Base-by-base conservation (phyloP, 2,888 invertebrate genomes). In the Philhelius pedissequus region DNA sequence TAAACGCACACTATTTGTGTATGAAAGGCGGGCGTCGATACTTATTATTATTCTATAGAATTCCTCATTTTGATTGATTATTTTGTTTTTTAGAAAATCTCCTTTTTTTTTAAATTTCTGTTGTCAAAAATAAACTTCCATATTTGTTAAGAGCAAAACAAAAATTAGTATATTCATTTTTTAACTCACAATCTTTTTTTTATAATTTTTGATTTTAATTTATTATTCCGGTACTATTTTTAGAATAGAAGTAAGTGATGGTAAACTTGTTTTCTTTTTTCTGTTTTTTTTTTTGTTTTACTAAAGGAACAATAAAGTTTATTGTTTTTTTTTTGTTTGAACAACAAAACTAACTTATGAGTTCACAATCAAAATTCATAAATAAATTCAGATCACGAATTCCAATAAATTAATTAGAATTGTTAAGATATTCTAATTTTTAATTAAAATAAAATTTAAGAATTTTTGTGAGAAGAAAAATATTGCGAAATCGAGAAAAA, bases 251-350 rank as follows among this genome's bases (percentile, higher is more conserved):
- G 3, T 5, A 13, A 35, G 73, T 62, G 64, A 70, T 69, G 45
- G 45, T 50, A 64, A 80, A 80, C 75, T 62, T 32, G 69, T 75
- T 70, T 40, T 70, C 40, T 11, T 22, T 48, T 22, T 56, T 35
- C 15, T 56, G 38, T 62, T 8, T 43, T n/a, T 38, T n/a, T 35
- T 13, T 3, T 3, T 35, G 13, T 8, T 4, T 35, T 35, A 35
- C 8, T 35, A 35, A 3, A 32, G 13, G n/a, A n/a, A n/a, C n/a
- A n/a, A n/a, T 13, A 4, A 35, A 35, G 18, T 18, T 43, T 43
- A 20, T 43, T 43, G n/a, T 43, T 43, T 43, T 3, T 18, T 43
- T 43, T 7, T 38, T 5, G n/a, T 18, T 9, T 11, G 13, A 13
- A 13, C 4, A 20, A 3, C 9, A 18, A 8, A 22, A 48, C n/a